Evolutionary conservation across 1,140 invertebrate species (phyloP).

Genomic region (Zophobas atratus): DNA sequence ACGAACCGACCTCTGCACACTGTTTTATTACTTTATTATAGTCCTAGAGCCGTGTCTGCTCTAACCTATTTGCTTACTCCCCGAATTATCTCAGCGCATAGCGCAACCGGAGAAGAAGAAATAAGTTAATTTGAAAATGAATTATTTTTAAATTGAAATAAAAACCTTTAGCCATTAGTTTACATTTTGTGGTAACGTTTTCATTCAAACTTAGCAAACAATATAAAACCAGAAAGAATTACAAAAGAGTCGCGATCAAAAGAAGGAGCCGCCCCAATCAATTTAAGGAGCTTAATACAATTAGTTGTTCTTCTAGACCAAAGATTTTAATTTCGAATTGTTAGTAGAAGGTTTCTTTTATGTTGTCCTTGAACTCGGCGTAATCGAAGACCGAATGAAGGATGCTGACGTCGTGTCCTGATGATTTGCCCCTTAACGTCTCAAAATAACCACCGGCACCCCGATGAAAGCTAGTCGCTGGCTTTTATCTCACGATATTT

Average conservation of each 20-base stretch:
- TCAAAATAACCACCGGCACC: constrained; percentile 11
- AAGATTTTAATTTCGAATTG: constrained; percentile 37
- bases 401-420: constrained; percentile 25
- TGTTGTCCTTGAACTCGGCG: constrained; percentile 27
- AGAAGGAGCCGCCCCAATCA: constrained; percentile 16
- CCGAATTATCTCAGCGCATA: too few relatives aligned
- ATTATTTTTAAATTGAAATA: too few relatives aligned
- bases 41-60: too few relatives aligned
- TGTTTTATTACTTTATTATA: too few relatives aligned
- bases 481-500: constrained; percentile 36
- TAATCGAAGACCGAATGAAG: constrained; percentile 5
- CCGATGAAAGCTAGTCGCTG: constrained; percentile 20
- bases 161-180: background rate
- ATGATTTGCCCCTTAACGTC: constrained; percentile 18
- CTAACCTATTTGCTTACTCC: too few relatives aligned
- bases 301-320: constrained; percentile 25
- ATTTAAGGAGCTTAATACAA: constrained; percentile 28
- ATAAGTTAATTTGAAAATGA: background rate
- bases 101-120: too few relatives aligned
- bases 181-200: background rate
- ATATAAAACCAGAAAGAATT: constrained; percentile 31
- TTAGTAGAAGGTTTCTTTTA: constrained; percentile 16
- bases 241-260: constrained; percentile 28
- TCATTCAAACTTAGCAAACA: constrained; percentile 24
- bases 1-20: too few relatives aligned